phyloP scores from a whole-genome alignment of 2,888 invertebrate species.

The Trachelus troglodyta region DNA sequence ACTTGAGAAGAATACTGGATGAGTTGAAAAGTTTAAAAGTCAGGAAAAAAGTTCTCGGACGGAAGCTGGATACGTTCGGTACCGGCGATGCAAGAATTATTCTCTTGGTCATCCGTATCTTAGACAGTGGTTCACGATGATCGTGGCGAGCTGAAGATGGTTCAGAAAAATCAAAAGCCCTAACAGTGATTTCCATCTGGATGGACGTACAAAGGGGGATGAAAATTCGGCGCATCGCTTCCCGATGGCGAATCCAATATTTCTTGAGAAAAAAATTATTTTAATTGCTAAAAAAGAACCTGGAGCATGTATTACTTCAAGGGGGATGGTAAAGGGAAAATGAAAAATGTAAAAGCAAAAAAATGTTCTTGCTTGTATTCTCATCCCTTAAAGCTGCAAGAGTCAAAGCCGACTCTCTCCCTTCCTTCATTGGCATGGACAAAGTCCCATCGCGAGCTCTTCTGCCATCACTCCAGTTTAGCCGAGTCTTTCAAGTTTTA shows the following conservation, averaged over 20 bases:
- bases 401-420: background rate
- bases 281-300: background rate
- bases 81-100: background rate
- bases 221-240: background rate
- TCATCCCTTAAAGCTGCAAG: background rate
- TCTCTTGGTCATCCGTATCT: background rate
- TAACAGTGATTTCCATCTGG: background rate
- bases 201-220: background rate
- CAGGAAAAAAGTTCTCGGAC: background rate
- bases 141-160: background rate
- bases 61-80: background rate
- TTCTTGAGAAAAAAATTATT: background rate
- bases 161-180: background rate
- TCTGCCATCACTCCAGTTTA: background rate
- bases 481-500: background rate
- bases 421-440: background rate
- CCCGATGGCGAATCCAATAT: background rate
- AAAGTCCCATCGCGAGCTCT: background rate
- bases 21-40: background rate
- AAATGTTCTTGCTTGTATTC: background rate
- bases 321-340: background rate
- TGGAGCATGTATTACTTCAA: background rate
- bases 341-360: background rate
- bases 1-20: background rate
- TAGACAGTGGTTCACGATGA: background rate